Evolutionary conservation across 2,888 invertebrate genomes (phyloP).

Genomic region (Notocelia uddmanniana): DNA sequence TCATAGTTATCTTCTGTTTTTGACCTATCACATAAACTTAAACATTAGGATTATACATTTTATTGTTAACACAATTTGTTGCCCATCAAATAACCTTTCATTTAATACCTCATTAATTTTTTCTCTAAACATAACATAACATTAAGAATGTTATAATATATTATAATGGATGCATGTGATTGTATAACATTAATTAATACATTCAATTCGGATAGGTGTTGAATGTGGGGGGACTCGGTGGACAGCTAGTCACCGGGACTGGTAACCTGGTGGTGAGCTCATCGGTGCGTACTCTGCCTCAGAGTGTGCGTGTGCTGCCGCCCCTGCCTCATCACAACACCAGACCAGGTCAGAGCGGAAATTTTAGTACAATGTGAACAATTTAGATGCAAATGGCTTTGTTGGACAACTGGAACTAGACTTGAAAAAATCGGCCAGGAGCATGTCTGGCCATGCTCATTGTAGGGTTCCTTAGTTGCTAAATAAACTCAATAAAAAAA

Average conservation of each 20-base stretch:
- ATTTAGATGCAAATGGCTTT: not conserved
- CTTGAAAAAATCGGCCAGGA: too few relatives aligned
- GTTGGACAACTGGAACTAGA: not conserved
- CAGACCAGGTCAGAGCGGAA: conserved; percentile 68
- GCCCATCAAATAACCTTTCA: too few relatives aligned
- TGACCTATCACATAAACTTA: too few relatives aligned
- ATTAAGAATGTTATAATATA: too few relatives aligned
- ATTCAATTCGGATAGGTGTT: conserved; percentile 62
- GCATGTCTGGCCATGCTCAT: too few relatives aligned
- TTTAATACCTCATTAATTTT: too few relatives aligned
- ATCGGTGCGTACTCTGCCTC: conserved; percentile 74
- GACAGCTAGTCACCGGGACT: conserved; percentile 65
- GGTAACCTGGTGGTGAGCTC: conserved; percentile 75
- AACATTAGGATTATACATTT: too few relatives aligned
- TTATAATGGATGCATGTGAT: not conserved
- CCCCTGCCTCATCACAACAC: conserved; percentile 74
- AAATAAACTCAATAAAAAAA: too few relatives aligned
- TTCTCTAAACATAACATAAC: too few relatives aligned
- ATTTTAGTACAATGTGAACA: not conserved
- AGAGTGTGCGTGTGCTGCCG: conserved; percentile 77
- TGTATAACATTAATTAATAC: not conserved
- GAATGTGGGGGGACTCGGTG: conserved; percentile 70
- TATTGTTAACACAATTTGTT: too few relatives aligned
- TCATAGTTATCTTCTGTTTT: too few relatives aligned
- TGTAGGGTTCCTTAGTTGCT: too few relatives aligned